These are phyloP conservation scores for Leptodactylus fuscus DNA, from an alignment of 2,113 vertebrate genomes.

Conservation along the genomic window DNA sequence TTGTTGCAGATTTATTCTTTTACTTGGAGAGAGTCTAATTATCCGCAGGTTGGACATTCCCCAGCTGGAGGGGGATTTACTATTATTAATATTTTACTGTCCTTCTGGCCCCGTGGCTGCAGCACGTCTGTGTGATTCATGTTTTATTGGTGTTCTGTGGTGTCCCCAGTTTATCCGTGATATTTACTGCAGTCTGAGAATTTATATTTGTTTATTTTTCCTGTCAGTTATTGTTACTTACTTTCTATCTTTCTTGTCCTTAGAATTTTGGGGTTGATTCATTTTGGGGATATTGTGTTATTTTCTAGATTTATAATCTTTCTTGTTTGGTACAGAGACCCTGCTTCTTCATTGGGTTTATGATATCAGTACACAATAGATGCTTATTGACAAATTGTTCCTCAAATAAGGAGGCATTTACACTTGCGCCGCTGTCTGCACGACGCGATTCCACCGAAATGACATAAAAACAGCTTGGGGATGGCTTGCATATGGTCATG, in stretches of 20 bases:
- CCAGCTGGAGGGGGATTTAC: neutral
- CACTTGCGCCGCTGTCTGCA: no score
- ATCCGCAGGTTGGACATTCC: neutral
- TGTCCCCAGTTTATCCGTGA: neutral
- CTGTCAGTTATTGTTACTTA: neutral
- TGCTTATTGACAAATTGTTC: no score
- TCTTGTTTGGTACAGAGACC: no score
- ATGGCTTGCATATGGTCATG: no score
- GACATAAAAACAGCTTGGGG: no score
- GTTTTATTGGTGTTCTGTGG: neutral
- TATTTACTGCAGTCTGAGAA: conserved; percentile 2
- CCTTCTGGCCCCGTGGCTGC: neutral
- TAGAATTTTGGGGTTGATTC: neutral
- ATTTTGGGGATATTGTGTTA: neutral
- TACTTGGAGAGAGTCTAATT: conserved; percentile 8
- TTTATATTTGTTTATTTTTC: neutral
- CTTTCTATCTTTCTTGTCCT: neutral
- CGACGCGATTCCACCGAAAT: no score
- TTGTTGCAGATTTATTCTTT: conserved; percentile 29
- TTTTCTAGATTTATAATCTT: no score
- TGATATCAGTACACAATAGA: no score
- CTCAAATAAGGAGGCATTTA: no score
- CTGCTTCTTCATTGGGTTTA: no score
- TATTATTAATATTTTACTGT: conserved; percentile 34
- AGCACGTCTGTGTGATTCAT: neutral